Conservation (phyloP, 2,888 invertebrate genomes). For the Tenodera sinensis region DNA sequence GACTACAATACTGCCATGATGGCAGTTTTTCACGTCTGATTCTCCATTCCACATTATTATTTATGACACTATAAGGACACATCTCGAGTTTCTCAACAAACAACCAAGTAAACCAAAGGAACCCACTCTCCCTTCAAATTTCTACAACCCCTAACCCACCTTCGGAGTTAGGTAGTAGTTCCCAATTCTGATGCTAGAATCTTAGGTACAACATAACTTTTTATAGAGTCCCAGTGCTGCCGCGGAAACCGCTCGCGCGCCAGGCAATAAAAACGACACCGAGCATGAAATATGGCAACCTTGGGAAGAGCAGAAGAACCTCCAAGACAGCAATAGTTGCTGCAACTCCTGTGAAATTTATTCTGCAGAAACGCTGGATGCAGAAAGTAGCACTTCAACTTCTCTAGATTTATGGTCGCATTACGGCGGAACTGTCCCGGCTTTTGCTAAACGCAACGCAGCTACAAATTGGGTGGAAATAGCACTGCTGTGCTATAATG, state of each 20-base stretch:
- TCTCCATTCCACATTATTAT: no score
- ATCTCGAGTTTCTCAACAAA: no score
- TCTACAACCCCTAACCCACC: background rate
- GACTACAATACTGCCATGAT: no score
- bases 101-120: no score
- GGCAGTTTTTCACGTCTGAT: no score
- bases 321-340: background rate
- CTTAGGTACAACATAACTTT: background rate
- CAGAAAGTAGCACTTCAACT: background rate
- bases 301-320: background rate
- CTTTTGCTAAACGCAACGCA: background rate
- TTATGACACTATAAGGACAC: no score
- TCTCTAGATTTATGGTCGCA: background rate
- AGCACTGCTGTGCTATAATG: background rate
- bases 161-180: background rate
- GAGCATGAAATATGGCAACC: slow-evolving; percentile 19
- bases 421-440: background rate
- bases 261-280: slow-evolving; percentile 23
- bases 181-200: background rate
- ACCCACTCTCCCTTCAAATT: no score
- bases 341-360: background rate
- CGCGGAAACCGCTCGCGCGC: background rate
- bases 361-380: background rate
- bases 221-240: background rate
- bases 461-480: background rate